Percentiles rank a stretch among this genome's conserved stretches.
Evolutionary conservation across 2,888 invertebrate genomes (phyloP).

Genomic region (Orgyia antiqua): DNA sequence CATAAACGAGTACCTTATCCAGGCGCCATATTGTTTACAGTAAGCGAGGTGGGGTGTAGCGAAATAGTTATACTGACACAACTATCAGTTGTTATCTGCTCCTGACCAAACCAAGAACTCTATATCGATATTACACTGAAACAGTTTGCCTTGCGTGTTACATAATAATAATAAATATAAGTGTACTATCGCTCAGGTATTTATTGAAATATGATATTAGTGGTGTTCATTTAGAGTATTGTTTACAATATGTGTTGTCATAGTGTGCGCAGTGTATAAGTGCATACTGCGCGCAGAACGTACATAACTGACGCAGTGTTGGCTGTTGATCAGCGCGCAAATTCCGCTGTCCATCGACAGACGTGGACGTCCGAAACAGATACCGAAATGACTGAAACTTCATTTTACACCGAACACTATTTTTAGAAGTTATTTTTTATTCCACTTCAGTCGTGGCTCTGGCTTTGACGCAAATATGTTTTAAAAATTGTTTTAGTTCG

Average conservation of each 20-base stretch:
- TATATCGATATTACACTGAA: constrained; percentile 24
- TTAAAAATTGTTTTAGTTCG: constrained; percentile 40
- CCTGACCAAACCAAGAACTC: constrained; percentile 43
- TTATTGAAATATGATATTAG: constrained; percentile 37
- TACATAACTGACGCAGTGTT: constrained; percentile 55
- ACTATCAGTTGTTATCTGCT: constrained; percentile 44
- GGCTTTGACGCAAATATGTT: constrained; percentile 53
- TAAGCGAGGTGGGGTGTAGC: constrained; percentile 29
- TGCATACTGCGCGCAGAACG: constrained; percentile 40
- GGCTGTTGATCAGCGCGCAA: constrained; percentile 58
- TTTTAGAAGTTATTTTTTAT: constrained; percentile 60
- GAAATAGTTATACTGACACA: constrained; percentile 18
- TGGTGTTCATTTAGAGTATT: constrained; percentile 41
- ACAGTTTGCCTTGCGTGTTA: constrained; percentile 29
- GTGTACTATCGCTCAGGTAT: constrained; percentile 31
- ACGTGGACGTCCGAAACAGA: constrained; percentile 16
- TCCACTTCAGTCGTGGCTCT: constrained; percentile 56
- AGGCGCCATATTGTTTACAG: constrained; percentile 22
- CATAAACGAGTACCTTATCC: constrained; percentile 9
- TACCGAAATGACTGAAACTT: constrained; percentile 59
- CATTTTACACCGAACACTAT: constrained; percentile 54
- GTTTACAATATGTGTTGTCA: constrained; percentile 63
- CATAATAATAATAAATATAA: constrained; percentile 20
- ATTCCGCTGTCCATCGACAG: constrained; percentile 38
- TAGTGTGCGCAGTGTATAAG: constrained; percentile 33